Evolutionary conservation across 2,113 vertebrate genomes (phyloP).

Genomic region (Lophura nycthemera): DNA sequence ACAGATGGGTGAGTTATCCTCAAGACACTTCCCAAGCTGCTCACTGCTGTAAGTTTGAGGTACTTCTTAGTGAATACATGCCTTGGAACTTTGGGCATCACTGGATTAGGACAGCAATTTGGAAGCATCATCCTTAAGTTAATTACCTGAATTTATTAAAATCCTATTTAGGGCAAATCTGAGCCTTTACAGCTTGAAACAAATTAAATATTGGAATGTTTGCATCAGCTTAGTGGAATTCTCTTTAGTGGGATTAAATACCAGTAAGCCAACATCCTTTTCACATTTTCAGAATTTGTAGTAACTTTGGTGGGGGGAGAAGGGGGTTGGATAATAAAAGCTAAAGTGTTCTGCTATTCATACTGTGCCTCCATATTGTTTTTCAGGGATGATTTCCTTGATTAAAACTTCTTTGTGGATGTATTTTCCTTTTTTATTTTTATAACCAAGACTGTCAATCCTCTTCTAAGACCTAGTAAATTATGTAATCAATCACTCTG

Average conservation of each 20-base stretch:
- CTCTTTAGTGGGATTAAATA: neutral
- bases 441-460: neutral
- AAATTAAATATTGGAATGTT: neutral
- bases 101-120: neutral
- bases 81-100: neutral
- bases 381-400: neutral
- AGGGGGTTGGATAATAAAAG: neutral
- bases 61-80: neutral
- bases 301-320: neutral
- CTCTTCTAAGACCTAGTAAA: neutral
- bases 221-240: neutral
- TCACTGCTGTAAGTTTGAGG: neutral
- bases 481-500: neutral
- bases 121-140: neutral
- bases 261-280: neutral
- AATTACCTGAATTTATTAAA: neutral
- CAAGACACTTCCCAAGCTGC: neutral
- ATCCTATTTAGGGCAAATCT: neutral
- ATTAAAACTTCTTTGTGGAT: slow-evolving; percentile 16
- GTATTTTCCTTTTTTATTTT: neutral
- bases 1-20: neutral
- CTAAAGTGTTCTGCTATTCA: neutral
- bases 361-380: neutral
- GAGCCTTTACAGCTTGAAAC: neutral
- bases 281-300: neutral